Percentiles rank a stretch among this genome's conserved stretches.
These are phyloP conservation scores for Heteromurus nitidus DNA, from an alignment of 2,888 invertebrate species.

Conservation along the genomic window DNA sequence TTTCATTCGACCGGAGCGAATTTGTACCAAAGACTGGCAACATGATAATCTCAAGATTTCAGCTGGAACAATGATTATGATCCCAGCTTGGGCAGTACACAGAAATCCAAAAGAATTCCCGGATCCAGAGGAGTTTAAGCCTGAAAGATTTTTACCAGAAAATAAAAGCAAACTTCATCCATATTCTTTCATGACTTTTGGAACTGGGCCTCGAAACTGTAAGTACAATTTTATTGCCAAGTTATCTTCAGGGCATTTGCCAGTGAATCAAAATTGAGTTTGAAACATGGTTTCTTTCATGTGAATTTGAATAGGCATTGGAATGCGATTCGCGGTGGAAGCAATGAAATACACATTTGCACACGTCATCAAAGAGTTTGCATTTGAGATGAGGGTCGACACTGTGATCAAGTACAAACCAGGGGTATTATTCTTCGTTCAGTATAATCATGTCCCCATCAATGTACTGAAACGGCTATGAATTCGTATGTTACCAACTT, in stretches of 20 bases:
- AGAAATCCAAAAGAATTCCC: constrained; percentile 45
- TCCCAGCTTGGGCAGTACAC: constrained; percentile 59
- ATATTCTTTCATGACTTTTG: constrained; percentile 59
- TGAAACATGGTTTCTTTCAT: neutral
- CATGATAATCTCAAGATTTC: constrained; percentile 52
- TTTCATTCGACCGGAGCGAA: constrained; percentile 63
- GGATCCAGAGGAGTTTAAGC: constrained; percentile 57
- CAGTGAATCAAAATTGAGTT: neutral
- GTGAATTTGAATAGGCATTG: constrained; percentile 25
- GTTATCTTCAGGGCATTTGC: no score
- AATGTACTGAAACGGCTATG: constrained; percentile 40
- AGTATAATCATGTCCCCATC: constrained; percentile 65
- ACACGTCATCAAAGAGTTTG: constrained; percentile 63
- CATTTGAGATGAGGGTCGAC: constrained; percentile 51
- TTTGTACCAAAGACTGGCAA: constrained; percentile 66
- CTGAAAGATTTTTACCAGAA: constrained; percentile 59
- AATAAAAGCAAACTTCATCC: constrained; percentile 53
- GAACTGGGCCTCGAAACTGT: constrained; percentile 52
- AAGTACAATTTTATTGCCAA: neutral
- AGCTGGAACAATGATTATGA: constrained; percentile 59
- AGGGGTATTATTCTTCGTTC: constrained; percentile 64
- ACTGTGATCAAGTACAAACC: constrained; percentile 62
- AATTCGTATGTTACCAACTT: neutral
- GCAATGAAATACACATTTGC: constrained; percentile 58
- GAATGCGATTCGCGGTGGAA: constrained; percentile 62